Conservation (phyloP, 2,888 invertebrate genomes). For the Leptinotarsa juncta region DNA sequence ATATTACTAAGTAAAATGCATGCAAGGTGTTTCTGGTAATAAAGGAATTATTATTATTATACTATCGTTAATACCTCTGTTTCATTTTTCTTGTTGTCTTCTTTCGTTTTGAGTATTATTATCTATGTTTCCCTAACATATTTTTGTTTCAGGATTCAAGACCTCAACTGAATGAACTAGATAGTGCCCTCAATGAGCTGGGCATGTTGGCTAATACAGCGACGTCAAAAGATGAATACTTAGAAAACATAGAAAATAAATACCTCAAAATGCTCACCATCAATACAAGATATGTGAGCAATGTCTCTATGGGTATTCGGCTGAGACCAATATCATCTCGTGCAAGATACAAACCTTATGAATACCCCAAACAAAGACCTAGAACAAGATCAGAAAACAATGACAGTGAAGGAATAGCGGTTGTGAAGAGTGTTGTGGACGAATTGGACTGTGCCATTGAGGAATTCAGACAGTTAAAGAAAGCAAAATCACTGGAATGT, state of each 20-base stretch:
- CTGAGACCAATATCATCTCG: constrained; percentile 69
- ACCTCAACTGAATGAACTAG: constrained; percentile 67
- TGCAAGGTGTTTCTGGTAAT: too few relatives aligned
- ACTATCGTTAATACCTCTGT: neutral
- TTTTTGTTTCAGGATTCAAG: constrained; percentile 20
- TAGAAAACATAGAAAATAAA: constrained; percentile 66
- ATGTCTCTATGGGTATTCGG: constrained; percentile 71
- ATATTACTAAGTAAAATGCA: too few relatives aligned
- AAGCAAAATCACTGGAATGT: constrained; percentile 74
- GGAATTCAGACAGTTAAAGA: constrained; percentile 66
- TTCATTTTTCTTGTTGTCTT: neutral
- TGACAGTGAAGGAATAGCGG: constrained; percentile 52
- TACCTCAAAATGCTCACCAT: constrained; percentile 66
- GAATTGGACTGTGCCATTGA: constrained; percentile 54
- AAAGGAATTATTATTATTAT: too few relatives aligned
- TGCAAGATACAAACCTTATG: constrained; percentile 71
- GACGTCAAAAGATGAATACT: constrained; percentile 70
- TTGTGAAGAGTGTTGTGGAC: constrained; percentile 57
- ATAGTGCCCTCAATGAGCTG: constrained; percentile 71
- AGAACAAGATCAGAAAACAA: constrained; percentile 74
- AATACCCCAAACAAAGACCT: constrained; percentile 70
- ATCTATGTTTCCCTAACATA: neutral
- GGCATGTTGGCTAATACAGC: constrained; percentile 70
- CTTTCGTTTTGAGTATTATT: neutral
- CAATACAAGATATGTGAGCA: constrained; percentile 73